Percentiles rank a stretch among this genome's conserved stretches.
These are phyloP conservation scores for Ostrea denselamellosa DNA, from an alignment of 1,140 invertebrate species.

Conservation along the genomic window DNA sequence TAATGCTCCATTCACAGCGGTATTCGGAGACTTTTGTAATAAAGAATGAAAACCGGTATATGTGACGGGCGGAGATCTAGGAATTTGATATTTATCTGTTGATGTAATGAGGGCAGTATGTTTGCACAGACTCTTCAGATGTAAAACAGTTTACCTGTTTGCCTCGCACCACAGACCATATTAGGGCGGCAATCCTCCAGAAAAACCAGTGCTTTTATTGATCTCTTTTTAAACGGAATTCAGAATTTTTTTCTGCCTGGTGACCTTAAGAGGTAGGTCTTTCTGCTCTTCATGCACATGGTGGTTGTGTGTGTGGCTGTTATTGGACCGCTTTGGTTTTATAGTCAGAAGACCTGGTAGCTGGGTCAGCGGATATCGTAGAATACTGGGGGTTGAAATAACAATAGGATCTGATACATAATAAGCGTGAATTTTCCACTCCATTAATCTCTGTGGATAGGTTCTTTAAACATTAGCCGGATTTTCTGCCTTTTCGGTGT, in stretches of 20 bases:
- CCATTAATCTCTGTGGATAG: constrained; percentile 27
- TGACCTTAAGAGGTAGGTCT: not conserved
- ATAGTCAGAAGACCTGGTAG: not conserved
- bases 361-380: not conserved
- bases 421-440: not conserved
- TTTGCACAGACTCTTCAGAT: constrained; percentile 6
- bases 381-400: not conserved
- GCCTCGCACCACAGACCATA: not conserved
- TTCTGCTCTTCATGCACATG: not conserved
- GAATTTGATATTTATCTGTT: constrained; percentile 6
- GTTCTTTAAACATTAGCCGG: constrained; percentile 29
- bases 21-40: not conserved
- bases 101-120: not conserved
- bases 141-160: not conserved
- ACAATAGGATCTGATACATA: not conserved
- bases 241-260: not conserved
- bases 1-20: not conserved
- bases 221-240: not conserved
- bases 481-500: constrained; percentile 1
- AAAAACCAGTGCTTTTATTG: constrained; percentile 16
- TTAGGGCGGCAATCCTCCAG: not conserved
- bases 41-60: constrained; percentile 2
- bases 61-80: not conserved
- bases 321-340: not conserved
- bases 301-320: not conserved